A percentile compares a stretch with the other conserved stretches of the same genome.
Evolutionary conservation across 2,113 vertebrate species (phyloP).

Genomic region (Petaurus breviceps): DNA sequence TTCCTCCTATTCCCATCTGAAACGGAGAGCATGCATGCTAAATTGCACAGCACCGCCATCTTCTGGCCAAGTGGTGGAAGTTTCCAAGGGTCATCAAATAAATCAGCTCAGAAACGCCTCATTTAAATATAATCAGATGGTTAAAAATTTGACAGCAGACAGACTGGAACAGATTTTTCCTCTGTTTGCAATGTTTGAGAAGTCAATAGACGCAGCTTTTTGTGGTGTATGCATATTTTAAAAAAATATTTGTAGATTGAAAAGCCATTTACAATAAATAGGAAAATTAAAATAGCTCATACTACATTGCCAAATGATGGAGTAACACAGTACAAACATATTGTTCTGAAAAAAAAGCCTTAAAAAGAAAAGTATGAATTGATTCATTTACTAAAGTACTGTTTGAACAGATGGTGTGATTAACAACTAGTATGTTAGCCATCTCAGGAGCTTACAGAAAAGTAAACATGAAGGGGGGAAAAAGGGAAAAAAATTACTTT

Average conservation of each 20-base stretch:
- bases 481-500: constrained; percentile 81
- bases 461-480: constrained; percentile 84
- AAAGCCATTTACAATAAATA: constrained; percentile 87
- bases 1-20: constrained; percentile 62
- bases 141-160: constrained; percentile 86
- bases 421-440: constrained; percentile 89
- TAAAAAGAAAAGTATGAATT: constrained; percentile 86
- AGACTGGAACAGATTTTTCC: constrained; percentile 87
- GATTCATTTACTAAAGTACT: constrained; percentile 84
- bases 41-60: constrained; percentile 85
- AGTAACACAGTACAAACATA: constrained; percentile 88
- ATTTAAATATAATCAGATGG: constrained; percentile 89
- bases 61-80: constrained; percentile 80
- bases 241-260: constrained; percentile 88
- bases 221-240: constrained; percentile 82
- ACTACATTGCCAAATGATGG: constrained; percentile 86
- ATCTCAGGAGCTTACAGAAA: constrained; percentile 87
- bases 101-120: constrained; percentile 80
- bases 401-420: constrained; percentile 88
- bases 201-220: constrained; percentile 87
- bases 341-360: constrained; percentile 86
- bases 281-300: constrained; percentile 88
- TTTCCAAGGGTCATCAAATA: constrained; percentile 74
- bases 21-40: not conserved
- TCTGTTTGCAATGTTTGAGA: constrained; percentile 86